Percentiles rank a stretch among this genome's conserved stretches.
phyloP scores from a whole-genome alignment of 2,797 vertebrate genomes.

The Tenualosa thibaudeaui region DNA sequence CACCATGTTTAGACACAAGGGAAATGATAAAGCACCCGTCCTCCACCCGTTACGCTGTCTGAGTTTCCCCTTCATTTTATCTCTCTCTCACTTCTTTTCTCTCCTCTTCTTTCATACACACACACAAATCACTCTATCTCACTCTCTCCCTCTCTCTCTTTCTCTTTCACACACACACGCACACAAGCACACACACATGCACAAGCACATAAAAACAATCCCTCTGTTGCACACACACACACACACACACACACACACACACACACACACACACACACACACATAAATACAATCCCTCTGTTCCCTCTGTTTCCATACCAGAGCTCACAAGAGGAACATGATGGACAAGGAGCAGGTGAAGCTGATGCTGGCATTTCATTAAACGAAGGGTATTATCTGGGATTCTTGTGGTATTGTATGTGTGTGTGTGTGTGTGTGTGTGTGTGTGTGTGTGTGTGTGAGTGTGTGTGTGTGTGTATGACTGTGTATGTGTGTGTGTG shows the following conservation, averaged over 20 bases:
- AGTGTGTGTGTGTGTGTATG: background rate
- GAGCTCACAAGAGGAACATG: slow-evolving; percentile 31
- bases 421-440: no score
- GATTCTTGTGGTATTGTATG: slow-evolving; percentile 27
- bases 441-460: background rate
- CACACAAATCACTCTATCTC: background rate
- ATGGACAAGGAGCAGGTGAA: slow-evolving; percentile 50
- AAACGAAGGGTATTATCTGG: slow-evolving; percentile 50
- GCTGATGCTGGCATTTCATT: slow-evolving; percentile 42
- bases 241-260: background rate
- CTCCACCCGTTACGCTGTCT: background rate
- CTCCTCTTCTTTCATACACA: no score
- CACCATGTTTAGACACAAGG: slow-evolving; percentile 54
- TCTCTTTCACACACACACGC: background rate
- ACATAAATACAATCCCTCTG: slow-evolving; percentile 30
- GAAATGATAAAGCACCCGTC: background rate
- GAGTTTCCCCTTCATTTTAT: background rate
- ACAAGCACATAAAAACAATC: slow-evolving; percentile 31
- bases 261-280: slow-evolving; percentile 30
- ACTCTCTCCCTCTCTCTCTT: background rate
- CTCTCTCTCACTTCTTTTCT: background rate
- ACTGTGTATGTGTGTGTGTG: background rate
- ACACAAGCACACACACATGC: background rate
- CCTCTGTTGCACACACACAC: background rate
- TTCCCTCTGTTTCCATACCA: background rate